A percentile compares a stretch with the other conserved stretches of the same genome.
These are phyloP conservation scores for Drosophila flavopinicola DNA, from an alignment of 2,888 invertebrate genomes.

Conservation along the genomic window DNA sequence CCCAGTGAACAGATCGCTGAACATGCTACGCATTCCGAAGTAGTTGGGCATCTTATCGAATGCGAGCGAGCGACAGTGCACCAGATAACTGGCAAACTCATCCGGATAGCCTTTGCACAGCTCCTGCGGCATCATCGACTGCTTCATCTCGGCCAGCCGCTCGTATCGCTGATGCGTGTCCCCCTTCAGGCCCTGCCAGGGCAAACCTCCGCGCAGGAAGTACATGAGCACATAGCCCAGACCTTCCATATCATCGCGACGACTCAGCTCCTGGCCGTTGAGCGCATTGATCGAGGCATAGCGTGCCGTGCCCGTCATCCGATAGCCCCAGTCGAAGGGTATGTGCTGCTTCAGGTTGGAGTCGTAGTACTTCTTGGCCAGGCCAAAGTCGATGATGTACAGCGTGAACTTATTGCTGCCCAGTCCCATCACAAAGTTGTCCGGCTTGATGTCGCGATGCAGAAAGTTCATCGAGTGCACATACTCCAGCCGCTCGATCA, in stretches of 20 bases:
- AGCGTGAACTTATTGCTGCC: background rate
- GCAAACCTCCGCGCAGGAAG: conserved; percentile 45
- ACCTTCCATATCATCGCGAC: conserved; percentile 64
- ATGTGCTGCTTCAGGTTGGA: background rate
- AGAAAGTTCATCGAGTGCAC: conserved; percentile 29
- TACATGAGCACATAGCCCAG: conserved; percentile 52
- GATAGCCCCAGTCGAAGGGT: fast-evolving
- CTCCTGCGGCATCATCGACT: conserved; percentile 7
- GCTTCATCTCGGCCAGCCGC: conserved; percentile 44
- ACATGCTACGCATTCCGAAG: conserved; percentile 10
- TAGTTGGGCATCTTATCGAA: conserved; percentile 47
- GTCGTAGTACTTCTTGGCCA: conserved; percentile 28
- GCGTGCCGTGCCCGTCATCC: conserved; percentile 45
- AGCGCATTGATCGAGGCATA: conserved; percentile 44
- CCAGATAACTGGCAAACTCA: conserved; percentile 40
- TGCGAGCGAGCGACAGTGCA: conserved; percentile 20
- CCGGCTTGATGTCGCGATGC: conserved; percentile 60
- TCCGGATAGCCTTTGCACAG: conserved; percentile 48
- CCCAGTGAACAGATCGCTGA: conserved; percentile 15
- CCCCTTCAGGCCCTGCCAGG: conserved; percentile 43
- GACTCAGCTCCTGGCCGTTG: conserved; percentile 23
- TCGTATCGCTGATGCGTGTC: conserved; percentile 30
- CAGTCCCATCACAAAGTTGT: conserved; percentile 44
- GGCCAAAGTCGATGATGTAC: conserved; percentile 52
- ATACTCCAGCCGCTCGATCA: conserved; percentile 42